Evolutionary conservation across 2,797 vertebrate genomes (phyloP).

Genomic region (Microhierax caerulescens): DNA sequence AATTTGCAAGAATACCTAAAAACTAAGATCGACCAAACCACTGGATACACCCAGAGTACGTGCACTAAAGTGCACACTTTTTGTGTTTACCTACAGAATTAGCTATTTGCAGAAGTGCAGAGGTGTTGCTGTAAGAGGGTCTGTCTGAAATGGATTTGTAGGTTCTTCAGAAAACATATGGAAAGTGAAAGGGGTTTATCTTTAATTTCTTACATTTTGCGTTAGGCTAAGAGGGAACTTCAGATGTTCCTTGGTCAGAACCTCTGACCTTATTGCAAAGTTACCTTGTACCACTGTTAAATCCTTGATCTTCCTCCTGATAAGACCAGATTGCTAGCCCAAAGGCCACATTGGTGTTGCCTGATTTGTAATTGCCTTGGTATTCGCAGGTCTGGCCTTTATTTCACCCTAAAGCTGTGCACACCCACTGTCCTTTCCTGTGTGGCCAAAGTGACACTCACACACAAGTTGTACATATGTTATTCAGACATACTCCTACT

Average conservation of each 20-base stretch:
- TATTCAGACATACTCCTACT: not conserved
- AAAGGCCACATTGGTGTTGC: not conserved
- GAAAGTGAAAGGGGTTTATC: accelerated
- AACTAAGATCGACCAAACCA: not conserved
- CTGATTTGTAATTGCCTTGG: not conserved
- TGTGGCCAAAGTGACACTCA: not conserved
- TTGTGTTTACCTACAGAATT: not conserved
- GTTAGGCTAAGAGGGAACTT: not conserved
- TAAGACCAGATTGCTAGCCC: not conserved
- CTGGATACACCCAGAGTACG: not conserved
- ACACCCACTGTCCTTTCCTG: not conserved
- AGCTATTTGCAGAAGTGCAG: not conserved
- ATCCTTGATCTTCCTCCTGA: not conserved
- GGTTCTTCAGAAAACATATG: not conserved
- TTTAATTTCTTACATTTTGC: not conserved
- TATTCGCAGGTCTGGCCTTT: not conserved
- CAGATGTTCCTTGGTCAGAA: not conserved
- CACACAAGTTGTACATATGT: accelerated
- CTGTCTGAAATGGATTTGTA: not conserved
- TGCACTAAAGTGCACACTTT: not conserved
- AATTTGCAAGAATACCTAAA: not conserved
- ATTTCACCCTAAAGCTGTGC: not conserved
- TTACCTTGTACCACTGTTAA: not conserved
- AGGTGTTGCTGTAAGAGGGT: not conserved
- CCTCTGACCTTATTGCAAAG: not conserved